Conservation (phyloP, 1,140 invertebrate genomes). For the Pseudomyrmex flavicornis region DNA sequence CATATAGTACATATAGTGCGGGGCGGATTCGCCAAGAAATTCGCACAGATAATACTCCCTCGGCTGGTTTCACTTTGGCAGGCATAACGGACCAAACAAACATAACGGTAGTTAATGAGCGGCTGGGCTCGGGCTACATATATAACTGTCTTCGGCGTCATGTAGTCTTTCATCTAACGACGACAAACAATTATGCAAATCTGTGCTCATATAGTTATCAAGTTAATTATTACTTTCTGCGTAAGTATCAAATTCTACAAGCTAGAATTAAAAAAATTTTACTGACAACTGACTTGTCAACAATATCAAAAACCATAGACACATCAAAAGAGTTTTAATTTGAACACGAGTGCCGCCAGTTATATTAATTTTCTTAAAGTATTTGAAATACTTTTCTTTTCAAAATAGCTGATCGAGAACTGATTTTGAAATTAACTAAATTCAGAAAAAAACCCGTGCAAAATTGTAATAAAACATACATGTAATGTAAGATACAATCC, state of each 20-base stretch:
- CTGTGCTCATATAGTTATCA: not conserved
- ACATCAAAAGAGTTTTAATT: too few relatives aligned
- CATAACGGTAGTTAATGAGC: conserved; percentile 84
- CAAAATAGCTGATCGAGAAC: too few relatives aligned
- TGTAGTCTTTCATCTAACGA: conserved; percentile 52
- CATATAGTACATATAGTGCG: not conserved
- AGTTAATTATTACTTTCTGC: not conserved
- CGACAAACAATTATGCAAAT: conserved; percentile 21
- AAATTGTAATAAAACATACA: too few relatives aligned
- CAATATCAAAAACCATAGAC: too few relatives aligned
- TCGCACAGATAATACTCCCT: conserved; percentile 37
- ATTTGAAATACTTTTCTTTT: too few relatives aligned
- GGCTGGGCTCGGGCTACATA: conserved; percentile 37
- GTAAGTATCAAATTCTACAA: not conserved
- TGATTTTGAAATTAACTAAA: too few relatives aligned
- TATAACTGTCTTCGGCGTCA: conserved; percentile 50
- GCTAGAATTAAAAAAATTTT: too few relatives aligned
- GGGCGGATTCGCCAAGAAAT: conserved; percentile 32
- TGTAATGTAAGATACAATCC: too few relatives aligned
- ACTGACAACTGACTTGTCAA: too few relatives aligned
- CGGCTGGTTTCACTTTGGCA: conserved; percentile 82
- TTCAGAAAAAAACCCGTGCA: too few relatives aligned
- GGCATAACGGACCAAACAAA: conserved; percentile 84
- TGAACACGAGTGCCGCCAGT: too few relatives aligned
- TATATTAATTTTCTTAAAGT: too few relatives aligned